These are phyloP conservation scores for Sebastes trivittatus DNA, from an alignment of 2,797 vertebrate genomes.

Conservation along the genomic window DNA sequence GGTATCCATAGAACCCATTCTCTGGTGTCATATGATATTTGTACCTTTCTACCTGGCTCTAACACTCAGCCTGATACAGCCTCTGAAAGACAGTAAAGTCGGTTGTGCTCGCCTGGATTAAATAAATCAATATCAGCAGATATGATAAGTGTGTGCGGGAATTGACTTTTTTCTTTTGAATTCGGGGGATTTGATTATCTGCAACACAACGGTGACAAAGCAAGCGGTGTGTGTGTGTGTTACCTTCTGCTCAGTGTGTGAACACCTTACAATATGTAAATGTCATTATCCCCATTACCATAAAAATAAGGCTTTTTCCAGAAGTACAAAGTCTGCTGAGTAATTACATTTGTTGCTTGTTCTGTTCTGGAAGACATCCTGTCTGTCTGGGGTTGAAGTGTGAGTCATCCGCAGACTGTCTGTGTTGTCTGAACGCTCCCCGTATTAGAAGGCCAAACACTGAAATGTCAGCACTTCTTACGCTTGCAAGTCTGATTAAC, in stretches of 20 bases:
- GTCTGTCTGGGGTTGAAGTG: slow-evolving; percentile 46
- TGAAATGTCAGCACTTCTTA: slow-evolving; percentile 71
- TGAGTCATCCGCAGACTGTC: slow-evolving; percentile 65
- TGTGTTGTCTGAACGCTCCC: slow-evolving; percentile 47
- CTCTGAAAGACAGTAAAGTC: too few species aligned
- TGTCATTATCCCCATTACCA: neutral
- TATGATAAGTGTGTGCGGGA: neutral
- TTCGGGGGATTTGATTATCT: neutral
- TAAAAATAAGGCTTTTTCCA: slow-evolving; percentile 1
- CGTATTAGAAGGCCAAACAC: slow-evolving; percentile 55
- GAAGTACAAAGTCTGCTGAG: slow-evolving; percentile 14
- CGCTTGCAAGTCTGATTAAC: slow-evolving; percentile 58
- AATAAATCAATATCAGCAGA: neutral
- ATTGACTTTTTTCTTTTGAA: neutral
- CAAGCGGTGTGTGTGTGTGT: neutral
- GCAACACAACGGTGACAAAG: neutral
- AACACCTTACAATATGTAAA: neutral
- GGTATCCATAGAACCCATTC: too few species aligned
- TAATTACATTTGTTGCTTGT: slow-evolving; percentile 48
- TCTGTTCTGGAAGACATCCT: slow-evolving; percentile 53
- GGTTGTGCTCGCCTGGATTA: too few species aligned
- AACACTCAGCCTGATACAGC: too few species aligned
- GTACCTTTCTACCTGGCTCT: too few species aligned
- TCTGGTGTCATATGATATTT: too few species aligned
- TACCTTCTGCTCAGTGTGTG: neutral